A percentile compares a stretch with the other conserved stretches of the same genome.
Conservation (phyloP, 2,888 invertebrate genomes). For the Zygothrica quintamaculata region DNA sequence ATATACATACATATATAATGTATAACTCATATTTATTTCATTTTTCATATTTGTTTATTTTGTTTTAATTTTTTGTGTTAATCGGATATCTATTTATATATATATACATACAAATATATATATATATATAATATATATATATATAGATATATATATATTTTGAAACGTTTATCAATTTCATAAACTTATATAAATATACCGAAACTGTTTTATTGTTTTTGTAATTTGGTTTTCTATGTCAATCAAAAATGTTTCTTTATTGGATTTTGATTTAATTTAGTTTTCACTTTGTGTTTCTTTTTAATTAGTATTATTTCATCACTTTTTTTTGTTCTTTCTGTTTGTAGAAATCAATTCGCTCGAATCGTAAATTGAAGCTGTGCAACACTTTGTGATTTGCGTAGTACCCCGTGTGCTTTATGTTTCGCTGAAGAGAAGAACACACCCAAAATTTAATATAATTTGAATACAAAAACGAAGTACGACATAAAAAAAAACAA, state of each 20-base stretch:
- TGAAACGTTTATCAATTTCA: slow-evolving; percentile 7
- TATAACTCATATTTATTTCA: slow-evolving; percentile 35
- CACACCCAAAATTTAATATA: slow-evolving; percentile 13
- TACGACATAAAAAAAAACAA: too few species aligned
- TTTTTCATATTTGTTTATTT: slow-evolving; percentile 23
- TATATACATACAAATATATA: too few species aligned
- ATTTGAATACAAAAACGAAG: slow-evolving; percentile 12
- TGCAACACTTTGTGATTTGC: slow-evolving; percentile 50
- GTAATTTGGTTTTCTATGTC: slow-evolving; percentile 7
- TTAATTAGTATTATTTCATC: too few species aligned
- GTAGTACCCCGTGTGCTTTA: slow-evolving; percentile 52
- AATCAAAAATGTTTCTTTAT: too few species aligned
- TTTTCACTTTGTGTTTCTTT: not conserved
- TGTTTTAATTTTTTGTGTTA: slow-evolving; percentile 12
- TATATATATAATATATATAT: too few species aligned
- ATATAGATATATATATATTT: too few species aligned
- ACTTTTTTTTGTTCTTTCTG: too few species aligned
- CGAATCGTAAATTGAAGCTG: slow-evolving; percentile 43
- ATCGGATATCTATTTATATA: slow-evolving; percentile 33
- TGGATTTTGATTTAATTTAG: slow-evolving; percentile 6
- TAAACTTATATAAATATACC: slow-evolving; percentile 52
- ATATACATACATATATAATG: too few species aligned
- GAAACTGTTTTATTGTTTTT: slow-evolving; percentile 42
- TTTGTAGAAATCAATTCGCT: slow-evolving; percentile 34
- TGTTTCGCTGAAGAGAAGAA: slow-evolving; percentile 57